Conservation (phyloP, 2,797 vertebrate genomes). For the Melanogrammus aeglefinus region DNA sequence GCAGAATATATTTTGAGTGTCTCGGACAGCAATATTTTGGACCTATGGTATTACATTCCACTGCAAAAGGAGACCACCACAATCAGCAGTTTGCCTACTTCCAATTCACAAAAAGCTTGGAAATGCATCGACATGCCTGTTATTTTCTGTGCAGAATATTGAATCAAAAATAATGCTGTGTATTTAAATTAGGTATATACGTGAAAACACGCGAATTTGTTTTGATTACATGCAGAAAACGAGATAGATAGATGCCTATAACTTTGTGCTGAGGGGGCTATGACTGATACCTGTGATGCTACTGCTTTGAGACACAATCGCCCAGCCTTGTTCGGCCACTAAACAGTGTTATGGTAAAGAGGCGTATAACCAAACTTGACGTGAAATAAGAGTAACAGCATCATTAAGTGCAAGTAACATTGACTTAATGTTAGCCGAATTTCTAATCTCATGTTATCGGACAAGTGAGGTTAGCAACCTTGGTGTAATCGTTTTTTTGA, state of each 20-base stretch:
- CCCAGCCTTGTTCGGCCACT: background rate
- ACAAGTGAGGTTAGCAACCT: background rate
- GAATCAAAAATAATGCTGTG: background rate
- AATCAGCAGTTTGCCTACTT: background rate
- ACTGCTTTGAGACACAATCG: background rate
- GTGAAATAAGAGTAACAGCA: background rate
- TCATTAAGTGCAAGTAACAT: background rate
- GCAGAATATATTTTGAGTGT: no score
- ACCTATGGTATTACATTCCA: background rate
- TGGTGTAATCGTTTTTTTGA: background rate
- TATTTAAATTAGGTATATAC: background rate
- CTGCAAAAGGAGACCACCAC: background rate
- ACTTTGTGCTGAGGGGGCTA: background rate
- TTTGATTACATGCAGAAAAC: background rate
- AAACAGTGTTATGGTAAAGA: no score
- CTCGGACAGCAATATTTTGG: background rate
- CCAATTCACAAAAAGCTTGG: background rate
- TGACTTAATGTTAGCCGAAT: background rate
- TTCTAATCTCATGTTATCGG: background rate
- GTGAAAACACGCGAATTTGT: background rate
- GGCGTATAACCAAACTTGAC: no score
- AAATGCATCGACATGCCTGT: background rate
- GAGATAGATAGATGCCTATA: background rate
- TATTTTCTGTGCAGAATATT: background rate
- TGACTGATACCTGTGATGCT: conserved; percentile 1